A percentile compares a stretch with the other conserved stretches of the same genome.
Evolutionary conservation across 2,888 invertebrate species (phyloP).

Genomic region (Masnerella sp.): DNA sequence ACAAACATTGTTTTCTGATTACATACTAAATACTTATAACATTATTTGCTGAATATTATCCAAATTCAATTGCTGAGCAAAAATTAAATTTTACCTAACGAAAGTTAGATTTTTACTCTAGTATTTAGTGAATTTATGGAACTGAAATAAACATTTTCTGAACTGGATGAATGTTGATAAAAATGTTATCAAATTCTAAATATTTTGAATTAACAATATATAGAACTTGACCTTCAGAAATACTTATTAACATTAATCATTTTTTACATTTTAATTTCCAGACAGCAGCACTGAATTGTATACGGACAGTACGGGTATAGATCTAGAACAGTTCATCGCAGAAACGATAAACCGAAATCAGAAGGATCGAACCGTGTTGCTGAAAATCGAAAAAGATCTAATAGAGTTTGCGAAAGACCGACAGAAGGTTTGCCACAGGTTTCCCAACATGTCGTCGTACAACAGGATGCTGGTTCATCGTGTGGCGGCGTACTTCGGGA

Average conservation of each 20-base stretch:
- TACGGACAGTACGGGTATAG: slow-evolving; percentile 87
- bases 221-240: too few relatives aligned
- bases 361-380: slow-evolving; percentile 90
- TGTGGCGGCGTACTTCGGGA: slow-evolving; percentile 94
- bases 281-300: slow-evolving; percentile 88
- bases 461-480: slow-evolving; percentile 97
- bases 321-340: slow-evolving; percentile 91
- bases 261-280: slow-evolving; percentile 71
- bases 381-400: slow-evolving; percentile 93
- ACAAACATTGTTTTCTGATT: too few relatives aligned
- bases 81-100: too few relatives aligned
- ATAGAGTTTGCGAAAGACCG: slow-evolving; percentile 88
- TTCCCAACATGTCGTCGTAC: slow-evolving; percentile 96
- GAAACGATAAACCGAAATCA: slow-evolving; percentile 94
- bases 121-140: too few relatives aligned
- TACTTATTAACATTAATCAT: background rate
- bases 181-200: too few relatives aligned
- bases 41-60: too few relatives aligned
- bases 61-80: too few relatives aligned
- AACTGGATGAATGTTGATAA: too few relatives aligned
- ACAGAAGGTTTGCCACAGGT: slow-evolving; percentile 81
- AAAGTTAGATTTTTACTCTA: too few relatives aligned
- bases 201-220: background rate
- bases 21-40: too few relatives aligned
- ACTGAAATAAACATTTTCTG: too few relatives aligned